phyloP scores from a whole-genome alignment of 2,888 invertebrate species.

The Latrodectus hesperus region DNA sequence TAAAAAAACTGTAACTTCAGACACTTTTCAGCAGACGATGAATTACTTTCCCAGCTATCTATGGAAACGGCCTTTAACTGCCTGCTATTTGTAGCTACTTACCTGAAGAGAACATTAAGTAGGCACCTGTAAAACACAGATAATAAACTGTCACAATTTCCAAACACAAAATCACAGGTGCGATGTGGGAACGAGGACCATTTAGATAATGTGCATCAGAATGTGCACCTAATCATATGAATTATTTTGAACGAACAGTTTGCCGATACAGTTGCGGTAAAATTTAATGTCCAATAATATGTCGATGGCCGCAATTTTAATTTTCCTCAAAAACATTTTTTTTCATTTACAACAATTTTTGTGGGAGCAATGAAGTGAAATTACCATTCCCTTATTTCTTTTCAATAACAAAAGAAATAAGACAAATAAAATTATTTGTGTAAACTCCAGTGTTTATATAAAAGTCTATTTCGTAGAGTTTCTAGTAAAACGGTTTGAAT shows the following conservation, averaged over 20 bases:
- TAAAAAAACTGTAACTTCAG: constrained; percentile 58
- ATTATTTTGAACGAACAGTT: neutral
- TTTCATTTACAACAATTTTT: no score
- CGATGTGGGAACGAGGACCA: constrained; percentile 42
- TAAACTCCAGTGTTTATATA: no score
- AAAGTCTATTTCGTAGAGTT: no score
- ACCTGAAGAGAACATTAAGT: constrained; percentile 65
- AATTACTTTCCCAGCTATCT: constrained; percentile 61
- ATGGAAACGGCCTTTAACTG: constrained; percentile 36
- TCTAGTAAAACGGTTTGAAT: no score
- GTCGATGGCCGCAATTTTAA: neutral
- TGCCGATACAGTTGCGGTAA: constrained; percentile 21
- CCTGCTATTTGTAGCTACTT: constrained; percentile 46
- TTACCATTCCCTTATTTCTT: no score
- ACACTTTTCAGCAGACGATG: constrained; percentile 58
- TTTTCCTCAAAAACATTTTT: neutral
- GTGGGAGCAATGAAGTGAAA: no score
- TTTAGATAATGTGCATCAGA: constrained; percentile 57
- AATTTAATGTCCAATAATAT: constrained; percentile 27
- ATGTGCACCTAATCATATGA: neutral
- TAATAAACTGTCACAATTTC: constrained; percentile 45
- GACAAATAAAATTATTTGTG: no score
- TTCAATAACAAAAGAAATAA: no score
- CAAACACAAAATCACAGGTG: constrained; percentile 8
- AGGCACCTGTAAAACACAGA: constrained; percentile 56